phyloP scores from a whole-genome alignment of 2,888 invertebrate species.

The Dynastes hyllus region DNA sequence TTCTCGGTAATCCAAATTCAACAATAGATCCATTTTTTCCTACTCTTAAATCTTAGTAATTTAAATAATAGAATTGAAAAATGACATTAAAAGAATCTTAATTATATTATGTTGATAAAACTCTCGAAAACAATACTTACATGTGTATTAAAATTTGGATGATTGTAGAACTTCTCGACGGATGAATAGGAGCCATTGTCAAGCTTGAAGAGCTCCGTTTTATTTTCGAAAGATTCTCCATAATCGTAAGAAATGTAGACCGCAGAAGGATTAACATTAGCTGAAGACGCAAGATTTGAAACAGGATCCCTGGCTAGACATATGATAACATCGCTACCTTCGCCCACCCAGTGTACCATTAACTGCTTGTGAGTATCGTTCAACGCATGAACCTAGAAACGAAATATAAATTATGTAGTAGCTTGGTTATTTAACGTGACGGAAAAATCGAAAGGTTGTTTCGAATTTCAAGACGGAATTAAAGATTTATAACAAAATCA shows the following conservation, averaged over 20 bases:
- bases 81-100: too few species aligned
- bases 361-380: constrained; percentile 92
- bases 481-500: too few species aligned
- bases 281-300: constrained; percentile 70
- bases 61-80: too few species aligned
- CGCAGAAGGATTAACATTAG: constrained; percentile 76
- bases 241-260: constrained; percentile 92
- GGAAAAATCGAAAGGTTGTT: too few species aligned
- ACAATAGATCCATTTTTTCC: too few species aligned
- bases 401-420: constrained; percentile 39
- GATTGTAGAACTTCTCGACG: constrained; percentile 89
- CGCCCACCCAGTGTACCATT: constrained; percentile 95
- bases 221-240: constrained; percentile 85
- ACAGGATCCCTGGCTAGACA: constrained; percentile 86
- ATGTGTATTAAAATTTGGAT: constrained; percentile 84
- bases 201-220: constrained; percentile 80
- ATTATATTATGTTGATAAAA: too few species aligned
- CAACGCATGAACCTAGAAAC: constrained; percentile 81
- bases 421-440: background rate
- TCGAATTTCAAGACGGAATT: too few species aligned
- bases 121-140: constrained; percentile 75
- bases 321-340: constrained; percentile 89
- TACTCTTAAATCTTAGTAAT: too few species aligned
- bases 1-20: too few species aligned
- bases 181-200: constrained; percentile 76